Percentiles rank a stretch among this genome's conserved stretches.
Conservation (phyloP, 2,113 vertebrate genomes). For the Mesembrinibis cayennensis region DNA sequence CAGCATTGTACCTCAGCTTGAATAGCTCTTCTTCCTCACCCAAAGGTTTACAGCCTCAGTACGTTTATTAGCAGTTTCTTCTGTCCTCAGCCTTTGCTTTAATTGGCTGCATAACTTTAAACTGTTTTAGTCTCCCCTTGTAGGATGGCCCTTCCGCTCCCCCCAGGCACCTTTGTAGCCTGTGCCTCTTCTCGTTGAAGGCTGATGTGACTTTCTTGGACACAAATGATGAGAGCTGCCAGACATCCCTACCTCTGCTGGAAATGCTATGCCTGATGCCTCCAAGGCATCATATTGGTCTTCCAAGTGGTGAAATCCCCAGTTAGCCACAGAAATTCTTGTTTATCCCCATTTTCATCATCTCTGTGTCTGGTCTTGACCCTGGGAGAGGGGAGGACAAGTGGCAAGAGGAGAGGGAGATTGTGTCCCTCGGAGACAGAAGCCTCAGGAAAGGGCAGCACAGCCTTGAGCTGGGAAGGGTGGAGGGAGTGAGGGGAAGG, state of each 20-base stretch:
- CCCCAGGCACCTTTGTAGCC: neutral
- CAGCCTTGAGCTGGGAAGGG: neutral
- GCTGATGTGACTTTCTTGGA: neutral
- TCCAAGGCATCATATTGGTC: neutral
- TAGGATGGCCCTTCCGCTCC: neutral
- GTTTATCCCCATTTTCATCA: neutral
- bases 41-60: neutral
- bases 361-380: no score
- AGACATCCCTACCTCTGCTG: neutral
- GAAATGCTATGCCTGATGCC: neutral
- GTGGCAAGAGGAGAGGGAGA: neutral
- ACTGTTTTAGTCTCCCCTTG: neutral
- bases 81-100: neutral
- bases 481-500: neutral
- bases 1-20: neutral
- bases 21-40: neutral
- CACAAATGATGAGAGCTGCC: neutral
- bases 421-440: fast-evolving
- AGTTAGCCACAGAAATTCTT: neutral
- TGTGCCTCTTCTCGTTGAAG: neutral
- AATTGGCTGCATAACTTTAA: neutral
- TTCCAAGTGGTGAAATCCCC: neutral
- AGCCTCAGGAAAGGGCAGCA: neutral
- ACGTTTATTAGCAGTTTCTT: neutral
- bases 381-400: neutral